A percentile compares a stretch with the other conserved stretches of the same genome.
Evolutionary conservation across 2,888 invertebrate species (phyloP).

Genomic region (Ophraella communa): DNA sequence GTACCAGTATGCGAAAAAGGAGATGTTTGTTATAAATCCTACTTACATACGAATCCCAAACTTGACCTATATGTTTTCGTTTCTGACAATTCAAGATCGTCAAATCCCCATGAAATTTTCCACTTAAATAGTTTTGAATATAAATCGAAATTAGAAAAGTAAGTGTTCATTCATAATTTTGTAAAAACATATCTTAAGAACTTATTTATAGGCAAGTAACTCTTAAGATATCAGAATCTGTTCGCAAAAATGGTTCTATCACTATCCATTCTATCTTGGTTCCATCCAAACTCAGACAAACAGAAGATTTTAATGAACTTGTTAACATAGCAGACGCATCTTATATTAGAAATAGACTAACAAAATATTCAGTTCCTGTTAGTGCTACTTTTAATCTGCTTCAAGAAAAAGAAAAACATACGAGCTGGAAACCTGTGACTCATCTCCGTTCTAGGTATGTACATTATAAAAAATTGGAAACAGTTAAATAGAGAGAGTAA

Average conservation of each 20-base stretch:
- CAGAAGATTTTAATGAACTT: constrained; percentile 65
- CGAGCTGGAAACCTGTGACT: constrained; percentile 66
- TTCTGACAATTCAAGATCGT: constrained; percentile 65
- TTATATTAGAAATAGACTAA: constrained; percentile 70
- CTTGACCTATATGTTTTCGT: constrained; percentile 75
- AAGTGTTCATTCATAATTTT: constrained; percentile 42
- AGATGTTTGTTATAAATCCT: constrained; percentile 73
- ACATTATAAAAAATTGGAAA: no score
- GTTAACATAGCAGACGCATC: constrained; percentile 68
- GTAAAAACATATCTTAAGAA: neutral
- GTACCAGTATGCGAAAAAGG: constrained; percentile 71
- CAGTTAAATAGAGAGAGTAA: no score
- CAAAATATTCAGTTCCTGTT: constrained; percentile 77
- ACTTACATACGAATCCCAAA: constrained; percentile 70
- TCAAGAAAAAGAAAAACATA: constrained; percentile 57
- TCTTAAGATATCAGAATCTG: constrained; percentile 75
- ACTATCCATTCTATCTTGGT: constrained; percentile 77
- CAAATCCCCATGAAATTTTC: constrained; percentile 68
- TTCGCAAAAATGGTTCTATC: constrained; percentile 84
- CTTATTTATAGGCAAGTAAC: constrained; percentile 65
- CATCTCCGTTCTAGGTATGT: constrained; percentile 70
- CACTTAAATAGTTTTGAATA: constrained; percentile 73
- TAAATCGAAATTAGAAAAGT: constrained; percentile 63
- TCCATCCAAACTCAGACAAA: constrained; percentile 63
- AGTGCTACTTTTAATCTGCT: constrained; percentile 77